Conservation (phyloP, 2,113 vertebrate species). For the Himantopus leucocephalus region DNA sequence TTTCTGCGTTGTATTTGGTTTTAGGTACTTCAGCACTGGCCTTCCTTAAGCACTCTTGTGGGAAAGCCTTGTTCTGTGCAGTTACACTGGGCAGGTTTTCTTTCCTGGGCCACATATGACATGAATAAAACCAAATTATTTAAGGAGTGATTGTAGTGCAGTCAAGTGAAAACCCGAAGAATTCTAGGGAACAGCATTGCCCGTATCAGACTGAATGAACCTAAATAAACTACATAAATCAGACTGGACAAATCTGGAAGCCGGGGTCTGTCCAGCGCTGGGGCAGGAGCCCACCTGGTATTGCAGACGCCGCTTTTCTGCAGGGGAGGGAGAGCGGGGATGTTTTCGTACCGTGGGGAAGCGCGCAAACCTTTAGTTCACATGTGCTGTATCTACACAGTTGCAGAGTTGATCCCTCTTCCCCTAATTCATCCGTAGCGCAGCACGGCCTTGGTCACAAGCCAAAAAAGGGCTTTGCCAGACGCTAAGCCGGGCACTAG, state of each 20-base stretch:
- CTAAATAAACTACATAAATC: not conserved
- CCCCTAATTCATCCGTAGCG: not conserved
- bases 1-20: not conserved
- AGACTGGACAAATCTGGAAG: not conserved
- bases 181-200: not conserved
- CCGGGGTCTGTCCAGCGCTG: not conserved
- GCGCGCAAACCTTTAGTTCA: not conserved
- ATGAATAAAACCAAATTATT: not conserved
- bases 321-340: fast-evolving
- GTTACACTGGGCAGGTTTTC: not conserved
- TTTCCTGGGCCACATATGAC: not conserved
- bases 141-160: not conserved
- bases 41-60: not conserved
- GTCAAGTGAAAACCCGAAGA: not conserved
- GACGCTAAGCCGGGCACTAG: not conserved
- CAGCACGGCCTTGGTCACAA: not conserved
- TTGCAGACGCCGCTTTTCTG: not conserved
- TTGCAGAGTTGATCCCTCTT: not conserved
- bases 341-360: fast-evolving
- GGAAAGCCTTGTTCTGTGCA: not conserved
- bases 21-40: not conserved
- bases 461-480: constrained; percentile 24
- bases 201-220: not conserved
- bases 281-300: too few species aligned
- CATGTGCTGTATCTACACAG: not conserved